phyloP scores from a whole-genome alignment of 2,888 invertebrate species.

The Caenorhabditis doughertyi region DNA sequence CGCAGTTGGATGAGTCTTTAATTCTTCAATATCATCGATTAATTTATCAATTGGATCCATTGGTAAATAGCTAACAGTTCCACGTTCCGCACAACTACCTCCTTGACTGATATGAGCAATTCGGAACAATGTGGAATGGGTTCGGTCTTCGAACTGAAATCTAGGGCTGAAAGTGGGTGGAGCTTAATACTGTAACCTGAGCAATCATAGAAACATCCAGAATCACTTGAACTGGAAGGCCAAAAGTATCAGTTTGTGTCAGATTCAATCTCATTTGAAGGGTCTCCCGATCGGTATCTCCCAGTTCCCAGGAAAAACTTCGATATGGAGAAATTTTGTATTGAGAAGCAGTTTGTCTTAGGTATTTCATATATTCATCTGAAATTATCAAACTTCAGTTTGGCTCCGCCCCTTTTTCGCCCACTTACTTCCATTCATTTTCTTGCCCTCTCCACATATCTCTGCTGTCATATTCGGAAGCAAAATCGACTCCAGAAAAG shows the following conservation, averaged over 20 bases:
- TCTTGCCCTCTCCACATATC: not conserved
- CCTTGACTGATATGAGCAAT: not conserved
- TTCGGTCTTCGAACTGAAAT: not conserved
- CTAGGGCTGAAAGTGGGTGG: too few relatives aligned
- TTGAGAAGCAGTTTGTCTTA: not conserved
- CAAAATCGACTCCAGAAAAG: not conserved
- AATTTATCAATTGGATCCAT: not conserved
- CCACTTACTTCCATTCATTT: not conserved
- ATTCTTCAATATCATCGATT: conserved; percentile 4
- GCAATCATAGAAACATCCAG: too few relatives aligned
- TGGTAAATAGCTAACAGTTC: not conserved
- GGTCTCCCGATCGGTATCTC: not conserved
- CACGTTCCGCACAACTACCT: not conserved
- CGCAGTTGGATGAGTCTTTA: not conserved
- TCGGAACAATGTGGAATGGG: not conserved
- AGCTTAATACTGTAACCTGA: too few relatives aligned
- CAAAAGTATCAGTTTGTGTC: too few relatives aligned
- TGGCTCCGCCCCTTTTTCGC: too few relatives aligned
- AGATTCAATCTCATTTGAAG: too few relatives aligned
- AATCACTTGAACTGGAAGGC: too few relatives aligned
- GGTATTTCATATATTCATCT: conserved; percentile 5
- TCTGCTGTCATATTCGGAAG: not conserved
- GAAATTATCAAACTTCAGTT: not conserved
- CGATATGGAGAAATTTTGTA: not conserved
- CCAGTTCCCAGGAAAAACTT: not conserved